These are phyloP conservation scores for Cheilosia vernalis DNA, from an alignment of 2,888 invertebrate genomes.

Conservation along the genomic window DNA sequence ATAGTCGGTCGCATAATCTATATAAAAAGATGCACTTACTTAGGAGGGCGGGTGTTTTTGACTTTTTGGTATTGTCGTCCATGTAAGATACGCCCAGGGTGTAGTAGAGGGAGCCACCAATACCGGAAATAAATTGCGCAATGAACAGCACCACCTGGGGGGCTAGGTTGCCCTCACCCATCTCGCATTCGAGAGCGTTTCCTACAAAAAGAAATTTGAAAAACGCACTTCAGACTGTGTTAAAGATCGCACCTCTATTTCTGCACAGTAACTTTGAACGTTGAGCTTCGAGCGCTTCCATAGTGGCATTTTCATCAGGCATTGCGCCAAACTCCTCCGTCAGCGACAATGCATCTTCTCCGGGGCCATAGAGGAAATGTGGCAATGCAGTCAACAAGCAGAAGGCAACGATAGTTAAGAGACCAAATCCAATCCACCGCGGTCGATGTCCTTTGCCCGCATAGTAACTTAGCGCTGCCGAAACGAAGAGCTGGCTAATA, in stretches of 20 bases:
- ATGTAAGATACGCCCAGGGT: slow-evolving; percentile 89
- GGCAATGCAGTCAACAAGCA: slow-evolving; percentile 88
- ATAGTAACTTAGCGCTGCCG: slow-evolving; percentile 88
- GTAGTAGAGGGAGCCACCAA: slow-evolving; percentile 88
- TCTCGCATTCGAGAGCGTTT: slow-evolving; percentile 83
- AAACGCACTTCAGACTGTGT: not conserved
- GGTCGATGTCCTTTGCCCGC: slow-evolving; percentile 89
- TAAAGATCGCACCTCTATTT: slow-evolving; percentile 78
- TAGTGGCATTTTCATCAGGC: slow-evolving; percentile 83
- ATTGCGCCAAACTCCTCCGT: slow-evolving; percentile 86
- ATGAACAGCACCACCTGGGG: slow-evolving; percentile 87
- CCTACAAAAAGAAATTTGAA: slow-evolving; percentile 15
- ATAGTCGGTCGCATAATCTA: too few species aligned
- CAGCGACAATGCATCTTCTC: slow-evolving; percentile 86
- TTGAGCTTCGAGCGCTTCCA: slow-evolving; percentile 84
- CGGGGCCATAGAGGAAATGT: slow-evolving; percentile 88
- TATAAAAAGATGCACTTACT: slow-evolving; percentile 84
- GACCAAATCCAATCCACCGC: slow-evolving; percentile 88
- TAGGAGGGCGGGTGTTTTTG: slow-evolving; percentile 88
- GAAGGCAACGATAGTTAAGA: slow-evolving; percentile 86
- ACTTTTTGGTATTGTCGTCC: slow-evolving; percentile 90
- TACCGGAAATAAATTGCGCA: slow-evolving; percentile 89
- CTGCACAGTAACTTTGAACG: slow-evolving; percentile 85
- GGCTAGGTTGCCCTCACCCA: slow-evolving; percentile 85
- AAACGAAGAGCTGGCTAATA: slow-evolving; percentile 88